Evolutionary conservation across 2,113 vertebrate species (phyloP), one percentile per base, ranked within the genome.

Genomic region (Chrysochloris asiatica): DNA sequence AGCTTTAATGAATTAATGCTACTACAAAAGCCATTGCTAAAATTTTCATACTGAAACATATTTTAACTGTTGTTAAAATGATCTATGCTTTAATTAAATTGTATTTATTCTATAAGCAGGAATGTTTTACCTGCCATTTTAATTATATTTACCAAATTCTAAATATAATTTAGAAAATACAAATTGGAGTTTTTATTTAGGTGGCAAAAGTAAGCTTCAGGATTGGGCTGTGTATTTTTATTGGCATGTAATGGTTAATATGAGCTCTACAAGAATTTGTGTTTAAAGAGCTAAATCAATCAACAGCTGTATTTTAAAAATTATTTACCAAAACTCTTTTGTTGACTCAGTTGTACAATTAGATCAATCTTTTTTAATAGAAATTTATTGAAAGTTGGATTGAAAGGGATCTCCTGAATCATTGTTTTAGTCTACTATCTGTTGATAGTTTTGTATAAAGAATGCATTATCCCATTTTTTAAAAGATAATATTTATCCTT

Each of bases 221-320:
- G 93, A 76, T 61, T 96, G 93, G 97, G 92, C 96, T 96, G 95
- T 97, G 96, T 92, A 77, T 97, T 97, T 97, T 97, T 88, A 91
- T 67, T 96, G 96, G 88, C 94, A 76, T 91, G 41, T 93, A 91
- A 96, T 69, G 79, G 90, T 96, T 96, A 86, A 94, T 80, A 96
- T 96, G 93, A 97, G 95, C 96, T 96, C 89, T 96, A 94, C 89
- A 92, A 77, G 48, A 95, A 86, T 43, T 90, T 78, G 63, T 91
- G 10, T 81, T 89, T 95, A 61, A 67, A 94, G 88, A 91, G 54
- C 67, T 87, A 72, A 86, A 73, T 52, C 22, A 63, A 80, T 95
- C 95, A 94, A 97, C 96, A 90, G 61, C 91, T 92, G 30, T 41
- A 4, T 13, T 67, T 24, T 88, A 63, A 77, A 93, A 86, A 26